Evolutionary conservation across 2,113 vertebrate genomes (phyloP).

Genomic region (Typhlomys cinereus): DNA sequence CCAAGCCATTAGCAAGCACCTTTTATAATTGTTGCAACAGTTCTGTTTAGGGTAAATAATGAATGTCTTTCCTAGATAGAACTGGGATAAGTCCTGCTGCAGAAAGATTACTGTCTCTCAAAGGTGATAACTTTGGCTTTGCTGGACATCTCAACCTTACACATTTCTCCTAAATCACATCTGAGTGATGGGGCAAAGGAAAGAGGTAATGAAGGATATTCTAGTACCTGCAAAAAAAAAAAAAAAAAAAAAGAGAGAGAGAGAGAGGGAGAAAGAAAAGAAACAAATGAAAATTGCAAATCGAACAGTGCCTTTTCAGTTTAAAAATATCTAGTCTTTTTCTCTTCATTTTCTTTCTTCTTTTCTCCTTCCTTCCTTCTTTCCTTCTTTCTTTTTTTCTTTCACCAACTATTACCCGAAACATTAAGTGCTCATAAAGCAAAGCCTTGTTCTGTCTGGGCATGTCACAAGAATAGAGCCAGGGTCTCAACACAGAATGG

Average conservation of each 20-base stretch:
- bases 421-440: not conserved
- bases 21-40: not conserved
- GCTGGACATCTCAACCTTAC: not conserved
- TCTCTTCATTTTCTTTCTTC: not conserved
- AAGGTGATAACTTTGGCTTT: not conserved
- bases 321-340: conserved; percentile 54
- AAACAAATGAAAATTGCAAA: conserved; percentile 43
- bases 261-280: not conserved
- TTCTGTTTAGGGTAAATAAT: not conserved
- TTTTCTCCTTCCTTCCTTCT: not conserved
- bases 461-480: conserved; percentile 11
- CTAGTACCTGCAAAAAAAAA: not conserved
- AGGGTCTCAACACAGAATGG: not conserved
- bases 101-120: not conserved
- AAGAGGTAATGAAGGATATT: not conserved
- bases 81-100: not conserved
- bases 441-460: conserved; percentile 40
- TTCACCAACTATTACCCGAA: conserved; percentile 46
- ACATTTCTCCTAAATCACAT: not conserved
- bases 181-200: not conserved
- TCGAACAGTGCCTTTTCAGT: not conserved
- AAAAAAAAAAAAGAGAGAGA: not conserved
- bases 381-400: not conserved
- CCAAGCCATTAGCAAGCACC: not conserved
- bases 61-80: not conserved